Evolutionary conservation across 2,797 vertebrate species (phyloP), one percentile per base, ranked within the genome.

Genomic region (Cossypha polioptera): DNA sequence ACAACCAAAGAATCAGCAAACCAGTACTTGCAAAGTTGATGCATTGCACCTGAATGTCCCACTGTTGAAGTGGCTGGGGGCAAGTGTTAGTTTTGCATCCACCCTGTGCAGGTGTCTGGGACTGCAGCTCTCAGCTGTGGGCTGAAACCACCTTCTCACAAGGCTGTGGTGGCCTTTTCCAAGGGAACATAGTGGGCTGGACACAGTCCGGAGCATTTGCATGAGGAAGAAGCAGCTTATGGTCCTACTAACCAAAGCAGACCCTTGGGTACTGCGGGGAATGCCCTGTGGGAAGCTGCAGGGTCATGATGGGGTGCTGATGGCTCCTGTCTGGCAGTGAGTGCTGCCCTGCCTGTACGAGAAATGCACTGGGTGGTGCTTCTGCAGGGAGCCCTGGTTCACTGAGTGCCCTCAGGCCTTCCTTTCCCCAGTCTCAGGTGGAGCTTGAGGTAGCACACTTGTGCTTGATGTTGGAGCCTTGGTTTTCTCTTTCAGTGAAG

Each of bases 281-380:
- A 22, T 0, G 2, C 38, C 43, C 42, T 0, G 0, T 1, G 8
- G 51, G 57, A 43, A 67, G 29, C 67, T 83, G 35, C n/a, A 63
- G 48, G 13, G 28, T 76, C 50, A 42, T 0, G 0, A 1, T 63
- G 50, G 8, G 8, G 5, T 40, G 24, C 26, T 2, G 3, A n/a
- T 71, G 35, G 21, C 50, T 83, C 19, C 35, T 1, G 1, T n/a
- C 38, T 2, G 1, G 28, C 9, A 11, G 16, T 7, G 2, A 40
- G 25, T 5, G 3, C 48, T 57, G 28, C 7, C 5, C n/a, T 5
- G 10, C 13, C 62, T 53, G 38, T 13, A 14, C 43, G n/a, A 82
- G 58, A 12, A 62, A 8, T 1, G 10, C 2, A 1, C 36, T 22
- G 57, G 25, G 19, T 43, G 25, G 19, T 5, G 42, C 22, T 62